These are phyloP conservation scores for Probaryconus sp. DNA, from an alignment of 1,140 invertebrate species.

Conservation along the genomic window DNA sequence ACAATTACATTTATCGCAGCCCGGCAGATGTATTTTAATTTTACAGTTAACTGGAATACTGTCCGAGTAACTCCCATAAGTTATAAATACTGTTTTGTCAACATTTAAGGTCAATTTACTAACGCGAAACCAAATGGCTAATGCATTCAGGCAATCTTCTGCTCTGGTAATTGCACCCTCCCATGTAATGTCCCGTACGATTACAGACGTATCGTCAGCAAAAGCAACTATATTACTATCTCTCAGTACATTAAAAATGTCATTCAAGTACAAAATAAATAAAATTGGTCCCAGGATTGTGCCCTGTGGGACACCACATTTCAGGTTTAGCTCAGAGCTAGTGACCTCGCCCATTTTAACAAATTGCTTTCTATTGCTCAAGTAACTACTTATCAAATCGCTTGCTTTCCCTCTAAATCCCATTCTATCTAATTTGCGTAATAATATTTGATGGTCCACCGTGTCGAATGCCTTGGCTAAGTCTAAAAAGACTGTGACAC, in stretches of 20 bases:
- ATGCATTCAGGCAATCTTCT: neutral
- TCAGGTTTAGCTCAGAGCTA: neutral
- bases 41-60: neutral
- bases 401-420: slow-evolving; percentile 8
- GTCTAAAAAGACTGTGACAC: slow-evolving; percentile 11
- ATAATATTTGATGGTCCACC: too few species aligned
- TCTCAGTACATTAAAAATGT: neutral
- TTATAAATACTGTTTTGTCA: slow-evolving; percentile 18
- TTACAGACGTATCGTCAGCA: slow-evolving; percentile 26
- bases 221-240: slow-evolving; percentile 1
- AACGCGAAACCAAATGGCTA: slow-evolving; percentile 1
- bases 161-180: neutral
- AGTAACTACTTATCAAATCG: too few species aligned
- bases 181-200: slow-evolving; percentile 6
- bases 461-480: slow-evolving; percentile 20
- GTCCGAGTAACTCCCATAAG: slow-evolving; percentile 17
- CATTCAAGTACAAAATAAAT: slow-evolving; percentile 12
- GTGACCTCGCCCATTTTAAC: neutral
- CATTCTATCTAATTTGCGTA: neutral
- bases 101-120: slow-evolving; percentile 27
- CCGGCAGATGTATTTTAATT: neutral
- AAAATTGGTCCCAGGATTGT: slow-evolving; percentile 6
- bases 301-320: neutral
- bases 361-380: neutral
- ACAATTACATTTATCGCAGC: too few species aligned